A percentile compares a stretch with the other conserved stretches of the same genome.
Evolutionary conservation across 2,797 vertebrate species (phyloP).

Genomic region (Crypturellus tataupa): DNA sequence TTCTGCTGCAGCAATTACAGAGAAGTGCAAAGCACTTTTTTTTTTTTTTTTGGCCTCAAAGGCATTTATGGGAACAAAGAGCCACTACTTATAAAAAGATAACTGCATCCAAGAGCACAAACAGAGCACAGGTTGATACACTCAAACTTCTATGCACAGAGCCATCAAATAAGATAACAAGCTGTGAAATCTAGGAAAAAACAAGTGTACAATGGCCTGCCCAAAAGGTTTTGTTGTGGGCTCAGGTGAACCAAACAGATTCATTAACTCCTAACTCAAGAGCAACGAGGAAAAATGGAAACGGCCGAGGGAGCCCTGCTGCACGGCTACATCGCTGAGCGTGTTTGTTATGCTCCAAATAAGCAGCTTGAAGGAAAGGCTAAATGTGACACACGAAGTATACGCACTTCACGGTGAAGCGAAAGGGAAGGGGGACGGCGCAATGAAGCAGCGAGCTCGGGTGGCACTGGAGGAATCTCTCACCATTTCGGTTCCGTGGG

Average conservation of each 20-base stretch:
- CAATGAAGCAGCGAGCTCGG: neutral
- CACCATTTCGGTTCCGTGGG: neutral
- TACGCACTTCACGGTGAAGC: fast-evolving
- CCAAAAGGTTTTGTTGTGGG: fast-evolving
- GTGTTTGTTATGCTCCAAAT: fast-evolving
- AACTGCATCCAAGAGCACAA: neutral
- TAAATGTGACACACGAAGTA: neutral
- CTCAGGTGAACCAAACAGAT: neutral
- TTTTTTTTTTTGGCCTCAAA: neutral
- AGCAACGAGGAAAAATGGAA: neutral
- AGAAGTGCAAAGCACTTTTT: neutral
- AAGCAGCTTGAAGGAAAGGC: fast-evolving
- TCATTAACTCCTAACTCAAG: neutral
- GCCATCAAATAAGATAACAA: neutral
- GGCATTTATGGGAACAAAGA: neutral
- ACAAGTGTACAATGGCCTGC: neutral
- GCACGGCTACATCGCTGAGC: fast-evolving
- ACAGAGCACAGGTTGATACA: fast-evolving
- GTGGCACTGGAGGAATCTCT: neutral
- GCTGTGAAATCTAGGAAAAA: neutral
- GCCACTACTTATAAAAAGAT: neutral
- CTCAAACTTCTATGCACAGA: fast-evolving
- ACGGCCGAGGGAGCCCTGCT: neutral
- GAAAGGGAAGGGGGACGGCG: neutral
- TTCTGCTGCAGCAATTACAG: neutral